Evolutionary conservation across 2,888 invertebrate genomes (phyloP).

Genomic region (Tiliacea citrago): DNA sequence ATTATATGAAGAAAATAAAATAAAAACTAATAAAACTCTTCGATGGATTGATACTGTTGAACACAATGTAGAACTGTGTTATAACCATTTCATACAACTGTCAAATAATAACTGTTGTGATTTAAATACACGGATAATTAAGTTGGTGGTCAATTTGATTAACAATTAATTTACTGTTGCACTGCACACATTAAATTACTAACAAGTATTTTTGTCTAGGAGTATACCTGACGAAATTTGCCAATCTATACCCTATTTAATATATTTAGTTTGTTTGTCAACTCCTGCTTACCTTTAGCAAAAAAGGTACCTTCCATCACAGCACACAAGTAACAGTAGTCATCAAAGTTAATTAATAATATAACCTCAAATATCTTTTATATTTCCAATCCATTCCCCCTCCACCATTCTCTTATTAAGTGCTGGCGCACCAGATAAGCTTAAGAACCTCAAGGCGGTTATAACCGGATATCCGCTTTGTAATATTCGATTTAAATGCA

Average conservation of each 20-base stretch:
- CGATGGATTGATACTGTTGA: too few relatives aligned
- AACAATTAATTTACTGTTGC: too few relatives aligned
- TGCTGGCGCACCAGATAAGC: constrained; percentile 36
- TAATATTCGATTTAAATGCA: constrained; percentile 86
- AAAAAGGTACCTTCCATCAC: neutral
- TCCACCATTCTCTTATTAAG: constrained; percentile 35
- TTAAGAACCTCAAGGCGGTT: constrained; percentile 65
- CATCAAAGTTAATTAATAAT: neutral
- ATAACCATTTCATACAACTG: too few relatives aligned
- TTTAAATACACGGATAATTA: too few relatives aligned
- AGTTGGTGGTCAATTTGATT: too few relatives aligned
- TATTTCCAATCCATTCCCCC: neutral
- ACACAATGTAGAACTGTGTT: too few relatives aligned
- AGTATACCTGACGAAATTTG: neutral
- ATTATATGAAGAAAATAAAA: too few relatives aligned
- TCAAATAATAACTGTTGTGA: too few relatives aligned
- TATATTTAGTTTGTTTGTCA: neutral
- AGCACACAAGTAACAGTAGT: too few relatives aligned
- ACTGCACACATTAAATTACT: too few relatives aligned
- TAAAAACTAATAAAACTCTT: too few relatives aligned
- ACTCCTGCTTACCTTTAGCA: neutral
- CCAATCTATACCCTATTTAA: neutral
- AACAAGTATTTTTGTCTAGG: too few relatives aligned
- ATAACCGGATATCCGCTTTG: constrained; percentile 72
- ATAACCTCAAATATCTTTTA: neutral